Evolutionary conservation across 2,888 invertebrate genomes (phyloP), one percentile per base, ranked within the genome.

Genomic region (Oeneis ivallda): DNA sequence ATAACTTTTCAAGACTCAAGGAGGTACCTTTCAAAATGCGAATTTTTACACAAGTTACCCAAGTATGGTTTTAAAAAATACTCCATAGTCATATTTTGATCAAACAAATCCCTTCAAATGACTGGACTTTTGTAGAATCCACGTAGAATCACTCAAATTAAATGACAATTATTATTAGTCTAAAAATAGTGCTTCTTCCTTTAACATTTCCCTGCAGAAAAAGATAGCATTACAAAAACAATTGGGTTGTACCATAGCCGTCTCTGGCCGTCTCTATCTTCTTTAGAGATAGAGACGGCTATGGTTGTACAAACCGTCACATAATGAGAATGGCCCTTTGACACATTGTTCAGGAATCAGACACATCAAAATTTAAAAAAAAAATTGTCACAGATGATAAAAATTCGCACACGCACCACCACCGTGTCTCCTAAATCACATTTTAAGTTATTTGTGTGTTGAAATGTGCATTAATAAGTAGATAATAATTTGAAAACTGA

Each of bases 281-380:
- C n/a, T n/a, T n/a, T n/a, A n/a, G n/a, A n/a, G n/a, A n/a, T n/a
- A n/a, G n/a, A n/a, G n/a, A n/a, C n/a, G n/a, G n/a, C n/a, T n/a
- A n/a, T n/a, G n/a, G n/a, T n/a, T 10, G 37, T 26, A 53, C 52
- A 60, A 54, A 57, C 13, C 13, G 26, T n/a, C 60, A 39, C 56
- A 47, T 39, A 45, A 11, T 39, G 26, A 60, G 32, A 52, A 41
- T 54, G 56, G 49, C 34, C 61, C 50, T 56, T 11, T 54, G 83
- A 81, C 81, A 76, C 83, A 83, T 84, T 84, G 84, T 84, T 84
- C 81, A 84, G 84, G 83, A 82, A 81, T 80, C 77, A 73, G 73
- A 71, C 68, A 72, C 70, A 54, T 56, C 41, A 71, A 53, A 58
- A 64, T 52, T 32, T 43, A 32, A 43, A 64, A 69, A 41, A 60